These are phyloP conservation scores for Trachops cirrhosus DNA, from an alignment of 2,797 vertebrate genomes.

Conservation along the genomic window DNA sequence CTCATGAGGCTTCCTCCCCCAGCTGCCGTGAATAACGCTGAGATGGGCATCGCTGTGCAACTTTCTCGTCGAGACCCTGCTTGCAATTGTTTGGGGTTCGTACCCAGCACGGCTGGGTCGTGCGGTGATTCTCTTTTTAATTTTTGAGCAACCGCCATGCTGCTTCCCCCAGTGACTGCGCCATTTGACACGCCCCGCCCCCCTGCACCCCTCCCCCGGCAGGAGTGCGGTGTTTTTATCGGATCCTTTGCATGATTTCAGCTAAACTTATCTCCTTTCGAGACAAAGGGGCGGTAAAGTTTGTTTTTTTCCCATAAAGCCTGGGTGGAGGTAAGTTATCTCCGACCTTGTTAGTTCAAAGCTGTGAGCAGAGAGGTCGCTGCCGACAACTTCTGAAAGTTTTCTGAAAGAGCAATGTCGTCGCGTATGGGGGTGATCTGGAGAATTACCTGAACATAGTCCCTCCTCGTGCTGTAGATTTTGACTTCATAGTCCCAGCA, in stretches of 20 bases:
- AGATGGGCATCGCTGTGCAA: background rate
- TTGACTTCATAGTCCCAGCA: slow-evolving; percentile 82
- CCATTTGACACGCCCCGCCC: background rate
- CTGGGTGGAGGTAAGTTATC: background rate
- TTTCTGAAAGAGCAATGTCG: background rate
- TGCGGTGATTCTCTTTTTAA: background rate
- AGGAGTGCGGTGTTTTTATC: background rate
- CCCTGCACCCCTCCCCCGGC: no score
- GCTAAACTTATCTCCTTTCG: background rate
- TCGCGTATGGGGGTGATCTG: background rate
- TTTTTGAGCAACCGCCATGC: background rate
- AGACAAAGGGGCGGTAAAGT: background rate
- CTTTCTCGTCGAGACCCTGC: background rate
- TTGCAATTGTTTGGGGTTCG: background rate
- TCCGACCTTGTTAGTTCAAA: background rate
- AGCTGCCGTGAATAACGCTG: background rate
- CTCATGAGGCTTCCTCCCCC: background rate
- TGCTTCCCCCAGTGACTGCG: background rate
- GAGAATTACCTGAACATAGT: slow-evolving; percentile 77
- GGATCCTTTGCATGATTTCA: background rate
- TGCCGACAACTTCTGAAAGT: background rate
- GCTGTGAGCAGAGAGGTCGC: background rate
- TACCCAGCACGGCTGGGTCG: background rate
- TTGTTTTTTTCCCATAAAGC: background rate
- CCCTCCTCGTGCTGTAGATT: slow-evolving; percentile 68